Base-by-base conservation (phyloP, 1,140 invertebrate genomes). In the Colletes gigas region DNA sequence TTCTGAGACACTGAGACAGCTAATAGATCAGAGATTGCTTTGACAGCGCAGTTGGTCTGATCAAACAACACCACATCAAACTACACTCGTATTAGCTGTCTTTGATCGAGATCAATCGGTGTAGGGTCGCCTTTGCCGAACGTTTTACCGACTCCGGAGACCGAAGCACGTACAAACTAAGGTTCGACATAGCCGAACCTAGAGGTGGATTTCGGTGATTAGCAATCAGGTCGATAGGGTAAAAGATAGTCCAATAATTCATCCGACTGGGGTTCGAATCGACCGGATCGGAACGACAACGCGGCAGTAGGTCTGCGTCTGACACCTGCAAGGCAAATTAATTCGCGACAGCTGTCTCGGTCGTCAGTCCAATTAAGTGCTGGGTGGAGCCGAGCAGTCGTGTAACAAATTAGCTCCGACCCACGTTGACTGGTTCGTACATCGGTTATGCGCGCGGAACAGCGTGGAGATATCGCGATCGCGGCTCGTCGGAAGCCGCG, bases 321-420 rank as follows among this genome's bases (percentile, higher is more conserved):
- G 90, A 89, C 89, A 89, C 78, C 82, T 82, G 85, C 79, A 80
- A 90, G 84, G 89, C 78, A 90, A 91, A 91, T 91, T 91, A 91
- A 91, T 91, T 88, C 85, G 82, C 90, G 88, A 89, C 90, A 91
- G 90, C 90, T 91, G 89, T 88, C 89, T 88, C 88, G 77, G 82
- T 86, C 87, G 85, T 86, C 83, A 80, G 78, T 82, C 82, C 87
- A 84, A 88, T 83, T 83, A 83, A 81, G 66, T 82, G 83, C 54
- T 80, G 47, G 77, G 68, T 75, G 82, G 73, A 75, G 55, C 30
- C 76, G 76, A 80, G 39, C 67, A 76, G 63, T 66, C 60, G 69
- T 74, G 73, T 81, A 83, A 87, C 84, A 83, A 87, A 87, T 87
- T 86, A 86, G 76, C 44, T 76, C 63, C 30, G 76, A 44, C 21